phyloP scores from a whole-genome alignment of 2,113 vertebrate genomes.

The Pleuronectes platessa region DNA sequence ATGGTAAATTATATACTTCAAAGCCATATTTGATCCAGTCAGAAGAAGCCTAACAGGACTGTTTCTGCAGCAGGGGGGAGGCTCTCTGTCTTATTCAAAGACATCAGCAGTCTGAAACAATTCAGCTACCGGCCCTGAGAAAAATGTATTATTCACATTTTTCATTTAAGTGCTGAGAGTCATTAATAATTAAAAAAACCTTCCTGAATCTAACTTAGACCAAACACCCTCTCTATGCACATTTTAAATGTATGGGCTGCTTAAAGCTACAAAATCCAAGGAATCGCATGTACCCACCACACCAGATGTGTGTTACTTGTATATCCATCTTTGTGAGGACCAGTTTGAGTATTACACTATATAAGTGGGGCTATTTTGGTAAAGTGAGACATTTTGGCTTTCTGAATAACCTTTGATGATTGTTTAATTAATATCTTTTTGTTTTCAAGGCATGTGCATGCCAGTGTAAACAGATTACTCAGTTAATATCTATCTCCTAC shows the following conservation, averaged over 20 bases:
- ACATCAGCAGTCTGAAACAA: conserved; percentile 34
- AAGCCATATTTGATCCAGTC: too few relatives aligned
- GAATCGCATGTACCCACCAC: conserved; percentile 51
- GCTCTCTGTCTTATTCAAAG: not conserved
- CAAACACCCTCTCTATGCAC: conserved; percentile 30
- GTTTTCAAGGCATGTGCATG: too few relatives aligned
- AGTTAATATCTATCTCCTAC: too few relatives aligned
- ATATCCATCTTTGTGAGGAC: not conserved
- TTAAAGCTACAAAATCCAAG: conserved; percentile 45
- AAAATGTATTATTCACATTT: too few relatives aligned
- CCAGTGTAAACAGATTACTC: too few relatives aligned
- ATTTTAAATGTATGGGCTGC: conserved; percentile 47
- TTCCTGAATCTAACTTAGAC: conserved; percentile 51
- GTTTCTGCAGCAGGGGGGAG: too few relatives aligned
- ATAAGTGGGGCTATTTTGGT: not conserved
- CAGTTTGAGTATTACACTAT: not conserved
- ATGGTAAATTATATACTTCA: not conserved
- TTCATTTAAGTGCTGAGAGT: conserved; percentile 32
- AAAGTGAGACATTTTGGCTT: not conserved
- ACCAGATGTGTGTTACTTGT: not conserved
- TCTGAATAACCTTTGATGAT: too few relatives aligned
- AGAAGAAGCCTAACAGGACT: too few relatives aligned
- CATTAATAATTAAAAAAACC: conserved; percentile 57
- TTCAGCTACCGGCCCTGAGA: conserved; percentile 21
- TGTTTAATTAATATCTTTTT: too few relatives aligned